These are phyloP conservation scores for Brachirus orientalis DNA, from an alignment of 2,113 vertebrate genomes.

Conservation along the genomic window DNA sequence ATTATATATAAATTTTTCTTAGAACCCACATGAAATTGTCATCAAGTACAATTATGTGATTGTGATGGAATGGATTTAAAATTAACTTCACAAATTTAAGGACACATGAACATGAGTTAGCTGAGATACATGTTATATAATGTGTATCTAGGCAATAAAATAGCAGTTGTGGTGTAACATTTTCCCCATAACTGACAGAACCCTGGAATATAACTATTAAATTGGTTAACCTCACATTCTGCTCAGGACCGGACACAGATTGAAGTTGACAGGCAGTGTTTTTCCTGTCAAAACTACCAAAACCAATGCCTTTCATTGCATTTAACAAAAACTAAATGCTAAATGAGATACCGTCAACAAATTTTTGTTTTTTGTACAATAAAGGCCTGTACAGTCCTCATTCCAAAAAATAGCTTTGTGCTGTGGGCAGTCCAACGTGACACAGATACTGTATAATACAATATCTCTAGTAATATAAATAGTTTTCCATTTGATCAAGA, in stretches of 20 bases:
- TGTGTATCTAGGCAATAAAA: constrained; percentile 48
- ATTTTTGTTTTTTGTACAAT: constrained; percentile 6
- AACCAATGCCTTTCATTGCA: constrained; percentile 22
- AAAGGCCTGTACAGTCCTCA: background rate
- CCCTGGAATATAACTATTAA: constrained; percentile 37
- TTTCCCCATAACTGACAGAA: constrained; percentile 47
- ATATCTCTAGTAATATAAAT: background rate
- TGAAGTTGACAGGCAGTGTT: constrained; percentile 50
- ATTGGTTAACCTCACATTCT: constrained; percentile 62
- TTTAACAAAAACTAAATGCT: constrained; percentile 31
- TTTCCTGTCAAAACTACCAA: constrained; percentile 47
- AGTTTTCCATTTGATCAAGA: no score
- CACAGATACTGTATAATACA: constrained; percentile 15
- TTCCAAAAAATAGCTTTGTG: constrained; percentile 25
- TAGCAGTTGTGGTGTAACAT: constrained; percentile 48
- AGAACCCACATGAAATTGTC: background rate
- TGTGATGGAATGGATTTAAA: background rate
- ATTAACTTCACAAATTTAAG: constrained; percentile 19
- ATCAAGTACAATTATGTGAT: constrained; percentile 5
- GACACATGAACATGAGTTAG: constrained; percentile 23
- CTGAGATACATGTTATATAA: constrained; percentile 32
- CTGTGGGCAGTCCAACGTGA: constrained; percentile 11
- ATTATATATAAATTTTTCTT: no score
- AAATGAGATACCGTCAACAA: constrained; percentile 27
- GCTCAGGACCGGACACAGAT: constrained; percentile 41